Evolutionary conservation across 23 tunicate genomes (phyloP).

Genomic region (Ascidia mentula): DNA sequence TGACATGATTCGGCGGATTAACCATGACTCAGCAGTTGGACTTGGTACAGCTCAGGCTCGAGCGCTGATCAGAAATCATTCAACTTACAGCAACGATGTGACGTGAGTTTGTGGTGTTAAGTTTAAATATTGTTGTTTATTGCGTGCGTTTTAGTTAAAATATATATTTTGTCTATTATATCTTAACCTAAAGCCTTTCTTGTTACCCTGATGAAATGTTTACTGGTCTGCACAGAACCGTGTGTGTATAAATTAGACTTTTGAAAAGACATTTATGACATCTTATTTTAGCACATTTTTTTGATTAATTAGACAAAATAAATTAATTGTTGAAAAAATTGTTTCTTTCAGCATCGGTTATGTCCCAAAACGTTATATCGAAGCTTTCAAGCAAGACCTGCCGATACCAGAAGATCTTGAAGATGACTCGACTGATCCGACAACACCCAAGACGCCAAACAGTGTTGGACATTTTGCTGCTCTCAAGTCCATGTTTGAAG

Average conservation of each 20-base stretch:
- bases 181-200: no score
- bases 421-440: constrained; percentile 7
- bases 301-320: no score
- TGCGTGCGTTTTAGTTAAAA: background rate
- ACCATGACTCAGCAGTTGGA: constrained; percentile 84
- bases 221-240: no score
- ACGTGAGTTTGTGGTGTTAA: constrained; percentile 19
- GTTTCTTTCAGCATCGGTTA: constrained; percentile 41
- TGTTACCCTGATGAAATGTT: no score
- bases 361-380: constrained; percentile 63
- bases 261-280: no score
- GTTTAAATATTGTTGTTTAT: no score
- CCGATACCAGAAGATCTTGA: constrained; percentile 51
- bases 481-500: constrained; percentile 55
- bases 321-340: no score
- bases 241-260: no score
- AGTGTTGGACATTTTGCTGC: constrained; percentile 45
- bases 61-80: constrained; percentile 72
- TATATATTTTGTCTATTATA: background rate
- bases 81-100: constrained; percentile 64
- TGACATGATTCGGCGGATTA: constrained; percentile 80
- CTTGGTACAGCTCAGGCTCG: constrained; percentile 88
- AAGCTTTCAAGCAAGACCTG: constrained; percentile 69
- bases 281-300: no score
- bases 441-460: constrained; percentile 41